phyloP scores from a whole-genome alignment of 2,797 vertebrate genomes.

The Menidia menidia region DNA sequence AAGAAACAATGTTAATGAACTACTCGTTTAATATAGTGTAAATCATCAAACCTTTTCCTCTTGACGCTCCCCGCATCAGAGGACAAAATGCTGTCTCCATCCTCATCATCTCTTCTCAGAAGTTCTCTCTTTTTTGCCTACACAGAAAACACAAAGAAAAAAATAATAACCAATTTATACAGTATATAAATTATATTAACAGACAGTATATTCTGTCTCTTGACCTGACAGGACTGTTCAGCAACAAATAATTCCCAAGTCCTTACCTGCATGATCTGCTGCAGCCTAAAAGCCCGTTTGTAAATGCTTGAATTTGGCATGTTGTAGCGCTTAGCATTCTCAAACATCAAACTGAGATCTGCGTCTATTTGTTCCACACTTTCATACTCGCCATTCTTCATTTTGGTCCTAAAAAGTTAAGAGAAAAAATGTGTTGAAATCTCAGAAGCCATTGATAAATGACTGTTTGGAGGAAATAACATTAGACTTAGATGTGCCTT shows the following conservation, averaged over 20 bases:
- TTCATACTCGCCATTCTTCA: slow-evolving; percentile 96
- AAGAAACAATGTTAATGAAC: not conserved
- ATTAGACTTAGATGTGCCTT: not conserved
- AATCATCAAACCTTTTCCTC: slow-evolving; percentile 88
- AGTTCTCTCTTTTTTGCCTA: slow-evolving; percentile 95
- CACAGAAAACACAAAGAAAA: slow-evolving; percentile 34
- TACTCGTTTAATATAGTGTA: not conserved
- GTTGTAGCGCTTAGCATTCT: slow-evolving; percentile 99
- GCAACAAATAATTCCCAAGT: not conserved
- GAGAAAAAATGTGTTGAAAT: not conserved
- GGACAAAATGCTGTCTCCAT: slow-evolving; percentile 95
- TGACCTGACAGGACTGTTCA: not conserved
- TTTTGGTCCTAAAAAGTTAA: slow-evolving; percentile 85
- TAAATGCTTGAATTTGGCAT: slow-evolving; percentile 98
- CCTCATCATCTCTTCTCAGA: slow-evolving; percentile 92
- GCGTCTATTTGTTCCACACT: slow-evolving; percentile 92
- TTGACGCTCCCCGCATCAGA: slow-evolving; percentile 93
- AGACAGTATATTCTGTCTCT: no score
- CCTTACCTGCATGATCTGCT: slow-evolving; percentile 95
- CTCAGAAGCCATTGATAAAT: not conserved
- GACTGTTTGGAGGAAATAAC: not conserved
- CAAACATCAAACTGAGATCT: slow-evolving; percentile 96
- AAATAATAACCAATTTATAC: not conserved
- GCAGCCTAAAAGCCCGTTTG: slow-evolving; percentile 95
- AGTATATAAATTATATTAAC: no score